phyloP scores from a whole-genome alignment of 1,140 invertebrate species.

The Periplaneta americana region DNA sequence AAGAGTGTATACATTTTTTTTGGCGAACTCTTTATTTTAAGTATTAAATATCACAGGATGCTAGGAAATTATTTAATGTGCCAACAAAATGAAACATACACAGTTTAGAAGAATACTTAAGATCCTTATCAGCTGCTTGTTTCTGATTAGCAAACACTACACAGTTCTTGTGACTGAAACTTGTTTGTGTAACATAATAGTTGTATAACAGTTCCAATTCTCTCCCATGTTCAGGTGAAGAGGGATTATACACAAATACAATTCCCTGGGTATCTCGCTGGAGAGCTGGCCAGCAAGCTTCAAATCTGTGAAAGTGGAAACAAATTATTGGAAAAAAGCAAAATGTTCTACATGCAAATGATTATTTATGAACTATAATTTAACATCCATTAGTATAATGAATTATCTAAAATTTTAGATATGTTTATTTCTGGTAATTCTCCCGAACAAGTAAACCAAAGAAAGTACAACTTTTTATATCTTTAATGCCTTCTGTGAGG shows the following conservation, averaged over 20 bases:
- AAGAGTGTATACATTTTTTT: no score
- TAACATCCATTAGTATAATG: no score
- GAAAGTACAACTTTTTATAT: no score
- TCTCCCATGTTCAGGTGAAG: conserved; percentile 46
- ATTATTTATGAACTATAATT: no score
- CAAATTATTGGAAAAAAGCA: neutral
- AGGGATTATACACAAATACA: conserved; percentile 67
- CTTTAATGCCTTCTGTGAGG: no score
- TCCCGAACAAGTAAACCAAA: no score
- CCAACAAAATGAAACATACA: no score
- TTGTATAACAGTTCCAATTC: conserved; percentile 67
- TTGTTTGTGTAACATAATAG: conserved; percentile 60
- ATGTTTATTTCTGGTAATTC: no score
- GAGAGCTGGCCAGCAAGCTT: conserved; percentile 72
- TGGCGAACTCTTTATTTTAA: no score
- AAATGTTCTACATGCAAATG: neutral
- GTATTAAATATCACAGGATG: no score
- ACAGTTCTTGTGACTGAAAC: conserved; percentile 47
- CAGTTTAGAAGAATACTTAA: conserved; percentile 27
- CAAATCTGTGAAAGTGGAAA: conserved; percentile 49
- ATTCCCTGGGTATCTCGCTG: conserved; percentile 61
- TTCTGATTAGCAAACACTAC: conserved; percentile 45
- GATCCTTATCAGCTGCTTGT: conserved; percentile 41
- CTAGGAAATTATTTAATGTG: no score
- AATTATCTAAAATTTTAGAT: no score